These are phyloP conservation scores for Gari tellinella DNA, from an alignment of 2,888 invertebrate species.

Conservation along the genomic window DNA sequence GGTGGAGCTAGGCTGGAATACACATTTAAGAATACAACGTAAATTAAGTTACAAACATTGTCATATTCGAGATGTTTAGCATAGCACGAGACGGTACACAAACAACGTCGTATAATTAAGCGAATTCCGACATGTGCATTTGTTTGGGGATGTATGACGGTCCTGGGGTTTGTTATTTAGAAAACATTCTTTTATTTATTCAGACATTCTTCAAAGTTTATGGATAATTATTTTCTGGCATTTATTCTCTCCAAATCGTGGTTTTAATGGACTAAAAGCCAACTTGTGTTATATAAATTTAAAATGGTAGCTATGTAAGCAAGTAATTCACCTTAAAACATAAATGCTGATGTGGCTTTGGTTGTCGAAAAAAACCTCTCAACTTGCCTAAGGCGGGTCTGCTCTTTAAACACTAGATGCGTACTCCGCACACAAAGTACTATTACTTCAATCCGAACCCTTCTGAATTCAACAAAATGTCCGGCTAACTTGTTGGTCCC, in stretches of 20 bases:
- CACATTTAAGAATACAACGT: conserved; percentile 36
- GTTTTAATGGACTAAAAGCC: too few relatives aligned
- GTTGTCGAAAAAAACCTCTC: too few relatives aligned
- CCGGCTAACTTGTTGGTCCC: too few relatives aligned
- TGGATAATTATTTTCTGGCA: conserved; percentile 34
- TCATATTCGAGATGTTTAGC: conserved; percentile 55
- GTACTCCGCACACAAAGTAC: too few relatives aligned
- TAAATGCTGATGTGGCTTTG: too few relatives aligned
- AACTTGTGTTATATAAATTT: too few relatives aligned
- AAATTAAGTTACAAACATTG: conserved; percentile 53
- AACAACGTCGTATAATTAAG: conserved; percentile 53
- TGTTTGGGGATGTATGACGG: conserved; percentile 49
- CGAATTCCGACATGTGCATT: conserved; percentile 55
- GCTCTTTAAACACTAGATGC: too few relatives aligned
- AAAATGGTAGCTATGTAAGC: too few relatives aligned
- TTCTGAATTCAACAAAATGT: too few relatives aligned
- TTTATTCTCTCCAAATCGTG: conserved; percentile 6
- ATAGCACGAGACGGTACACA: conserved; percentile 16
- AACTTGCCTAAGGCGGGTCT: too few relatives aligned
- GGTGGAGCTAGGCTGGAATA: conserved; percentile 39
- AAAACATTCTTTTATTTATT: conserved; percentile 33
- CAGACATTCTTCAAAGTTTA: conserved; percentile 47
- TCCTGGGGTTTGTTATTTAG: conserved; percentile 16
- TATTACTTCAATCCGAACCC: too few relatives aligned
- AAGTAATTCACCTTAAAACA: too few relatives aligned